Evolutionary conservation across 2,113 vertebrate genomes (phyloP).

Genomic region (Cottus gobio): DNA sequence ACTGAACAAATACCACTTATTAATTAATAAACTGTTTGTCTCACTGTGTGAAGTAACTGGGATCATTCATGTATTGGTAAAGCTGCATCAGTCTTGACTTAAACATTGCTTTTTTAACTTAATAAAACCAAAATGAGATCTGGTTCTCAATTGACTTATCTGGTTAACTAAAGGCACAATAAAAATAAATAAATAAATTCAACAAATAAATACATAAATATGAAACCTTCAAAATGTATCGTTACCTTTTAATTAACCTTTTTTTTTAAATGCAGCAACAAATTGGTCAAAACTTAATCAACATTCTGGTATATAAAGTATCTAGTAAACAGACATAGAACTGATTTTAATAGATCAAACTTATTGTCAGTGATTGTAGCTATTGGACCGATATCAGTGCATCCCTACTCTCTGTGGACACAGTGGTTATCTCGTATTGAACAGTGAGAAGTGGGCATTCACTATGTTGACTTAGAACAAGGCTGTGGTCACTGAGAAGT

Average conservation of each 20-base stretch:
- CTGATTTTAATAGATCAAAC: too few species aligned
- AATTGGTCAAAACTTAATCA: too few species aligned
- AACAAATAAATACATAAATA: too few species aligned
- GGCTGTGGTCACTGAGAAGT: background rate
- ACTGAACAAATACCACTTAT: background rate
- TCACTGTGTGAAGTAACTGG: background rate
- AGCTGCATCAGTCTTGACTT: background rate
- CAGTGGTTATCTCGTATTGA: background rate
- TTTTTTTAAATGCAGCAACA: too few species aligned
- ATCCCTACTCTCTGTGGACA: background rate
- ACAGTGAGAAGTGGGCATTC: background rate
- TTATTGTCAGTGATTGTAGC: too few species aligned
- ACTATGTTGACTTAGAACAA: background rate
- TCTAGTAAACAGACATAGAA: too few species aligned
- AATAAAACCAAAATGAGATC: background rate
- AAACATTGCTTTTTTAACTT: background rate
- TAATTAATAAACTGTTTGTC: background rate
- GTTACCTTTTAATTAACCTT: too few species aligned
- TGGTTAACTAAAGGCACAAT: too few species aligned
- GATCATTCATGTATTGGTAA: background rate
- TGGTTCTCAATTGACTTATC: background rate
- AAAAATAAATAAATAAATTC: too few species aligned
- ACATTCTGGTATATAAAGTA: too few species aligned
- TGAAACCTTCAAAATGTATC: too few species aligned
- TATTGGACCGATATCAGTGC: too few species aligned